Evolutionary conservation across 1,140 invertebrate species (phyloP).

Genomic region (Lerema accius): DNA sequence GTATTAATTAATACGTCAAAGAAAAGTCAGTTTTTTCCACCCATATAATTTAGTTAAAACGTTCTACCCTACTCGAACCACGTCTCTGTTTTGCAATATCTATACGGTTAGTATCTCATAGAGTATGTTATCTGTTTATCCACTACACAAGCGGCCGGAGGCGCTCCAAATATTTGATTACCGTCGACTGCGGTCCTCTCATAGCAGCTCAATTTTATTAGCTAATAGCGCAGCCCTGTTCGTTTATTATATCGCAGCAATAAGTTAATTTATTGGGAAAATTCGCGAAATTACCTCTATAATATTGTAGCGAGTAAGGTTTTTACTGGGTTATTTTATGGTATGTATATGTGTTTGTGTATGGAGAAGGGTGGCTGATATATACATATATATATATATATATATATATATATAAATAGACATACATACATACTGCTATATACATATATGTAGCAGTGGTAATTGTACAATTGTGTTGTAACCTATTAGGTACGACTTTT

Average conservation of each 20-base stretch:
- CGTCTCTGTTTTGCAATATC: constrained; percentile 11
- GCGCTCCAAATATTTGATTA: constrained; percentile 34
- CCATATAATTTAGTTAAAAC: too few relatives aligned
- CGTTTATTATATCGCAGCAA: constrained; percentile 29
- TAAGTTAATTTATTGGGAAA: constrained; percentile 29
- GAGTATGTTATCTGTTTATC: constrained; percentile 32
- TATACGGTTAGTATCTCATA: constrained; percentile 13
- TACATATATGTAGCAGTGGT: too few relatives aligned
- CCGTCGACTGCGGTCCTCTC: constrained; percentile 30
- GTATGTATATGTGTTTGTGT: too few relatives aligned
- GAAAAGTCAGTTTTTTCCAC: too few relatives aligned
- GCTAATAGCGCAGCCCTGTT: constrained; percentile 20
- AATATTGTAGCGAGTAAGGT: background rate
- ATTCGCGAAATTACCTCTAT: constrained; percentile 1
- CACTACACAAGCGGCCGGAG: constrained; percentile 28
- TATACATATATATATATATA: too few relatives aligned
- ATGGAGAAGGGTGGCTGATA: background rate
- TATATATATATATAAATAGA: too few relatives aligned
- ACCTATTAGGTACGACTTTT: too few relatives aligned
- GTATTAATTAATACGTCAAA: too few relatives aligned
- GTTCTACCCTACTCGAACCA: too few relatives aligned
- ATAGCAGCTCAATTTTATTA: constrained; percentile 29
- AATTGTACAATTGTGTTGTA: too few relatives aligned
- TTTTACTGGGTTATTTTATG: background rate
- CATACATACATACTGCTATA: too few relatives aligned